Percentiles rank a stretch among this genome's conserved stretches.
phyloP scores from a whole-genome alignment of 2,113 vertebrate species.

The Saguinus midas region DNA sequence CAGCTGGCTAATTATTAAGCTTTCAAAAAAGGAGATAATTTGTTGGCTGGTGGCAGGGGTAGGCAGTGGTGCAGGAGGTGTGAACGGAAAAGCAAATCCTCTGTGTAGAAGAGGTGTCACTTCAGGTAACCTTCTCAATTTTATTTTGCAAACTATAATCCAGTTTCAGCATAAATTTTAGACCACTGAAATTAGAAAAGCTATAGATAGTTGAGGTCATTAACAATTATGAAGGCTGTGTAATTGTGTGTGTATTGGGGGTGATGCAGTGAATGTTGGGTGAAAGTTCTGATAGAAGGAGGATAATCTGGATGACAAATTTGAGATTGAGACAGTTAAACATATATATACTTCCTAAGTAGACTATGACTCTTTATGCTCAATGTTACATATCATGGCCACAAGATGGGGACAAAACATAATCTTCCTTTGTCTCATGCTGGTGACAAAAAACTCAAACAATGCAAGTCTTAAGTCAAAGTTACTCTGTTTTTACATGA shows the following conservation, averaged over 20 bases:
- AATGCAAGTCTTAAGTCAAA: neutral
- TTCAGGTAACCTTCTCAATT: neutral
- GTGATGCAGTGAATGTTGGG: neutral
- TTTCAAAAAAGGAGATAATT: neutral
- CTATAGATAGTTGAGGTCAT: neutral
- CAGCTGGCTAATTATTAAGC: neutral
- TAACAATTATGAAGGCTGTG: neutral
- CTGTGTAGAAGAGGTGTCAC: neutral
- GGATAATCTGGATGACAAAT: neutral
- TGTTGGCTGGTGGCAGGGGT: neutral
- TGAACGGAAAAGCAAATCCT: neutral
- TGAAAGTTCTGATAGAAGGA: neutral
- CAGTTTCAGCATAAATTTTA: neutral
- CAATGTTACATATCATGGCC: neutral
- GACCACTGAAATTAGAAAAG: neutral
- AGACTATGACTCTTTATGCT: neutral
- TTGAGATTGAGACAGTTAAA: neutral
- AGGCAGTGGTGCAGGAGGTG: no score
- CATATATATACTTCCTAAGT: rapidly evolving
- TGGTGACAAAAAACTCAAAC: neutral
- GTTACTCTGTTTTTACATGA: neutral
- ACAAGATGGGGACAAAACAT: slow-evolving; percentile 61
- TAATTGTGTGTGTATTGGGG: neutral
- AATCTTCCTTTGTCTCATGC: neutral
- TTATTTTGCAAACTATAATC: slow-evolving; percentile 11